Evolutionary conservation across 1,140 invertebrate species (phyloP), one percentile per base, ranked within the genome.

Genomic region (Drosophila pruinosa): DNA sequence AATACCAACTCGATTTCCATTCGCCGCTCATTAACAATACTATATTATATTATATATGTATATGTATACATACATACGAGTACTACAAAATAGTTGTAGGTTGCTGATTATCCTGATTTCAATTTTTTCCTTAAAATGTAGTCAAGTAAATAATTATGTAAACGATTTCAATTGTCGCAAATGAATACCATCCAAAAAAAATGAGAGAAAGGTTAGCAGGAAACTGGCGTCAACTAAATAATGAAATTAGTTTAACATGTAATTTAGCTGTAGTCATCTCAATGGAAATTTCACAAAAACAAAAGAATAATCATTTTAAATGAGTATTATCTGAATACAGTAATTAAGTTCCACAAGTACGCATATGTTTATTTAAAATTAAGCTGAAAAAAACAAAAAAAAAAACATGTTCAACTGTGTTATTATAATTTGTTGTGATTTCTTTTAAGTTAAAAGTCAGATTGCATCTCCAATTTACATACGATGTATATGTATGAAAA

Each of bases 401-500:
- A 26, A 65, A 41, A 67, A 50, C 26, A 72, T 67, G 24, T 56
- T 52, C 21, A 41, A 81, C 65, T 85, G 81, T 83, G 79, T 85
- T 85, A 83, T 80, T 80, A 71, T 77, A 68, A 77, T 81, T 85
- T 73, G 38, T 68, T 86, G 81, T 83, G 80, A 85, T 85, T 86
- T 86, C 57, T 59, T 39, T 82, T 78, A 74, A 56, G 45, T 67
- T 73, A 59, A 62, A 34, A 34, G 31, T 57, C 47, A 70, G 77
- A 80, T 63, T 72, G 73, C 56, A 70, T 43, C 47, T 47, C 17
- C 41, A 52, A 65, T 34, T 83, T 67, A 38, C 17, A 53, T 71
- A 70, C 19, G 15, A 34, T 54, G 47, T 70, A 50, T 62, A 58
- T 36, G 52, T 65, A 70, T 65, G 48, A 21, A 12, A n/a, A 31